Percentiles rank a stretch among this genome's conserved stretches.
These are phyloP conservation scores for Chelonus formosanus DNA, from an alignment of 2,888 invertebrate genomes.

Conservation along the genomic window DNA sequence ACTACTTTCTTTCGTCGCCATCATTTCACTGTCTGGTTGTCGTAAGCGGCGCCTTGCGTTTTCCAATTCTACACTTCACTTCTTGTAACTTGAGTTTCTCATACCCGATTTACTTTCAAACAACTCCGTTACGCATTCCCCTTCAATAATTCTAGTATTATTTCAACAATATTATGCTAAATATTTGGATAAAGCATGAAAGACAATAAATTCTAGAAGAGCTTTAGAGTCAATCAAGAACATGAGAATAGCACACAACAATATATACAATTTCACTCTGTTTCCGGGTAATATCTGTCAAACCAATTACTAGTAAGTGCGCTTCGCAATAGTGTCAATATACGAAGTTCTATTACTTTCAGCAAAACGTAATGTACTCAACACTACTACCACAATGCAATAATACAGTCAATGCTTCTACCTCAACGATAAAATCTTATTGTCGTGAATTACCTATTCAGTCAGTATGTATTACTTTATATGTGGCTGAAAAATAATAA, in stretches of 20 bases:
- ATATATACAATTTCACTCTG: constrained; percentile 13
- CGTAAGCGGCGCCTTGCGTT: constrained; percentile 20
- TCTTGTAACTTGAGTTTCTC: background rate
- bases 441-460: background rate
- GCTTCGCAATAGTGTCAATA: constrained; percentile 11
- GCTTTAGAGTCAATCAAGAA: background rate
- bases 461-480: background rate
- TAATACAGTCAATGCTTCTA: constrained; percentile 22
- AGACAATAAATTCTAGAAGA: constrained; percentile 8
- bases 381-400: constrained; percentile 15
- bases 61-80: constrained; percentile 15
- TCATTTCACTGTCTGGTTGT: constrained; percentile 29
- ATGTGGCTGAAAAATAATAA: background rate
- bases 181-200: constrained; percentile 1
- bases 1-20: constrained; percentile 12
- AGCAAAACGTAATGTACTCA: constrained; percentile 21
- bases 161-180: constrained; percentile 8
- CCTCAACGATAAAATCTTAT: constrained; percentile 23
- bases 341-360: constrained; percentile 18
- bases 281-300: constrained; percentile 30
- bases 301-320: constrained; percentile 36
- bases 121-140: constrained; percentile 12
- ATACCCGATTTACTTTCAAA: constrained; percentile 21
- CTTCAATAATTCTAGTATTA: background rate
- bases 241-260: too few relatives aligned